Base-by-base conservation (phyloP, 2,888 invertebrate genomes). In the Halocaridina rubra region DNA sequence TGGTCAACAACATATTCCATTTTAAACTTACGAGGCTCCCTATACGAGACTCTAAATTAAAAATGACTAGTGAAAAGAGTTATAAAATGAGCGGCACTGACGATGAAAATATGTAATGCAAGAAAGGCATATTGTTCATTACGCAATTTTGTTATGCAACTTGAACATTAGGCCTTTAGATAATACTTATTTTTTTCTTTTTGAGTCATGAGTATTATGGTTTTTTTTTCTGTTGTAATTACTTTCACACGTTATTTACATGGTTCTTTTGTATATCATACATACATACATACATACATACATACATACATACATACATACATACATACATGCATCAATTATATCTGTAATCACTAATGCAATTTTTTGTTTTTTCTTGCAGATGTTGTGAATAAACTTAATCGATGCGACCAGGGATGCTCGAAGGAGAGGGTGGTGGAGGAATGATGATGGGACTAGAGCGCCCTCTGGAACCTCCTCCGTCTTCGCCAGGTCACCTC, bases 381-480 rank as follows among this genome's bases (percentile, higher is more conserved):
- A 80, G 80, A 80, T 80, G 80, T 57, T 71, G 80, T 81, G 75
- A 75, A 1, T 13, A 24, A 27, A 24, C 16, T 32, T 19, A 59
- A 13, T 30, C 33, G 22, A 57, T 24, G 29, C 30, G 61, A 72
- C 24, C n/a, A 13, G 24, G 19, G 33, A 72, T 39, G 72, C 33
- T 16, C 72, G 72, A 19, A 2, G 39, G 32, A n/a, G 33, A 13
- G 53, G 53, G 67, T 29, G 29, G 27, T 29, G 24, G 24, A 57
- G n/a, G 27, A 10, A 16, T 22, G 4, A 27, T 53, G n/a, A 30
- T 29, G 61, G 61, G 22, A n/a, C n/a, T n/a, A n/a, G n/a, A n/a
- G n/a, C n/a, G n/a, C n/a, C n/a, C n/a, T n/a, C n/a, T n/a, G n/a
- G n/a, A n/a, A n/a, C n/a, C n/a, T n/a, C n/a, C n/a, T n/a, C n/a